phyloP scores from a whole-genome alignment of 2,113 vertebrate genomes.

The Lepus timidus region DNA sequence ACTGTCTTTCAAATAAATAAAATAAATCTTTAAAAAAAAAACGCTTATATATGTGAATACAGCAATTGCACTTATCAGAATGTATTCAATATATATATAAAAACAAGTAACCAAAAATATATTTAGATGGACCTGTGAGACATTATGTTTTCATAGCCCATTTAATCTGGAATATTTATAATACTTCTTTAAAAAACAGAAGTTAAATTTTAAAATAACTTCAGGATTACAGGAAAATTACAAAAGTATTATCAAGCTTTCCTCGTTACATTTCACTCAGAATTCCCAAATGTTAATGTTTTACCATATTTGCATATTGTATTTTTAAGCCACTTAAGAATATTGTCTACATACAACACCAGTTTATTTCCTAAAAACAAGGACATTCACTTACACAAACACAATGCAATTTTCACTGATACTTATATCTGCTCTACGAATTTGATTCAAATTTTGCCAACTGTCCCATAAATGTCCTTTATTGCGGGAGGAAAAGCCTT shows the following conservation, averaged over 20 bases:
- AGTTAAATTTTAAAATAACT: conserved; percentile 6
- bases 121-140: background rate
- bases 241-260: conserved; percentile 13
- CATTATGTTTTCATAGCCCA: background rate
- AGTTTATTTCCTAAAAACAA: conserved; percentile 8
- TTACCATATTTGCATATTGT: background rate
- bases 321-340: conserved; percentile 12
- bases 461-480: background rate
- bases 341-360: background rate
- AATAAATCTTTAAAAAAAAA: background rate
- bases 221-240: background rate
- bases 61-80: conserved; percentile 8
- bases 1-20: too few relatives aligned
- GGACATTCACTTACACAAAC: background rate
- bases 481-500: rapidly evolving
- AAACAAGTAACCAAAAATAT: conserved; percentile 36
- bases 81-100: background rate
- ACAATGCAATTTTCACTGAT: background rate
- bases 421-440: background rate
- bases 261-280: background rate
- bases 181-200: background rate
- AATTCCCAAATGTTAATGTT: background rate
- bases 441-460: conserved; percentile 8
- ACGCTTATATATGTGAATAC: background rate
- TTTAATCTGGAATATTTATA: background rate